phyloP scores from a whole-genome alignment of 1,140 invertebrate genomes.

The Ooceraea biroi region DNA sequence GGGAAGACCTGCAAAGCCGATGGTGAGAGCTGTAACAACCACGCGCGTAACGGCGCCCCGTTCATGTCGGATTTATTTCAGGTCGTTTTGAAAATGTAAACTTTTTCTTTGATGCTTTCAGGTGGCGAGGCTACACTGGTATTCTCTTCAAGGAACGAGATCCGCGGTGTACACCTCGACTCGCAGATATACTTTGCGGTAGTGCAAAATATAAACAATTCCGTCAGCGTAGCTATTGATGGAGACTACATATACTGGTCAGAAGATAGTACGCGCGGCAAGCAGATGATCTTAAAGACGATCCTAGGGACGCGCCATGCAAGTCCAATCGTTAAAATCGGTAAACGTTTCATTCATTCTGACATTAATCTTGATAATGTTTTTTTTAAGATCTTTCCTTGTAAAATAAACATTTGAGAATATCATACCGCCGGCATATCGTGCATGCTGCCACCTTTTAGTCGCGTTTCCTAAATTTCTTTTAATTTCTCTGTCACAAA shows the following conservation, averaged over 20 bases:
- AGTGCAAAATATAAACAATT: slow-evolving; percentile 86
- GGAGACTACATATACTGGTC: slow-evolving; percentile 91
- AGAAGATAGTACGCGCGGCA: slow-evolving; percentile 88
- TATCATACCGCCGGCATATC: neutral
- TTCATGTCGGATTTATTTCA: slow-evolving; percentile 14
- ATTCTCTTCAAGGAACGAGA: slow-evolving; percentile 87
- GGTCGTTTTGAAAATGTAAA: neutral
- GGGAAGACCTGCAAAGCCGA: slow-evolving; percentile 90
- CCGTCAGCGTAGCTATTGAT: slow-evolving; percentile 90
- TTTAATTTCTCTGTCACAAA: slow-evolving; percentile 64
- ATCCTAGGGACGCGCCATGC: slow-evolving; percentile 84
- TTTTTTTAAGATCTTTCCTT: slow-evolving; percentile 1
- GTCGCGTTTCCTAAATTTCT: neutral
- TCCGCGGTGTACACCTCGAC: slow-evolving; percentile 86
- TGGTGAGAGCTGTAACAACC: slow-evolving; percentile 78
- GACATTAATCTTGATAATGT: neutral
- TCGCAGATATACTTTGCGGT: slow-evolving; percentile 85
- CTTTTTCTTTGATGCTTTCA: slow-evolving; percentile 56
- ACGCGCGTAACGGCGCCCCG: neutral
- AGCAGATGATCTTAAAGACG: slow-evolving; percentile 89
- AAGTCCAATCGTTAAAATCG: slow-evolving; percentile 85
- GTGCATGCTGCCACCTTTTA: neutral
- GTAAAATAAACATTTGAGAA: slow-evolving; percentile 5
- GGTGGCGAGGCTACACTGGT: slow-evolving; percentile 89
- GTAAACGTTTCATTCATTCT: slow-evolving; percentile 74